phyloP scores from a whole-genome alignment of 2,113 vertebrate species.

The Furnarius figulus region DNA sequence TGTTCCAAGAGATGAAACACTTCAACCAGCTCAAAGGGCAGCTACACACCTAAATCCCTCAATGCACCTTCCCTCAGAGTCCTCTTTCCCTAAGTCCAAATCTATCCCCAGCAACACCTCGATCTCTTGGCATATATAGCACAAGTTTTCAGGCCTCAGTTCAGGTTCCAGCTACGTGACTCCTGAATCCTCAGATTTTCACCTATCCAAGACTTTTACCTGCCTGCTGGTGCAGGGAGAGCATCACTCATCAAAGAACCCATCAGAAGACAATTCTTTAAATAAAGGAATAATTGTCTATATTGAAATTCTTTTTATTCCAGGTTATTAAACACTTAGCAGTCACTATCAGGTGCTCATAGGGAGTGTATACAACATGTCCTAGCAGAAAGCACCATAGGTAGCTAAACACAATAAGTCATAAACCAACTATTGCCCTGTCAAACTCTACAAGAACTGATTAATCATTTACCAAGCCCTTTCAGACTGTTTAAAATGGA shows the following conservation, averaged over 20 bases:
- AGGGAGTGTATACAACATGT: background rate
- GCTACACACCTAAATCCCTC: background rate
- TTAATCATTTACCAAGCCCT: slow-evolving; percentile 26
- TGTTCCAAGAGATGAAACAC: background rate
- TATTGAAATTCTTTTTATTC: background rate
- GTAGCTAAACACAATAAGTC: background rate
- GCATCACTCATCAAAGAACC: background rate
- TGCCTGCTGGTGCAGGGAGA: background rate
- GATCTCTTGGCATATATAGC: background rate
- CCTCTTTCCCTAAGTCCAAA: background rate
- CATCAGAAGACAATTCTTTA: background rate
- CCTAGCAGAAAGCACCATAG: background rate
- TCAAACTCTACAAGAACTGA: background rate
- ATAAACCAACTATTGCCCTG: background rate
- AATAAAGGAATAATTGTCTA: background rate
- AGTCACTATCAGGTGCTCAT: background rate
- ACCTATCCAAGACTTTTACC: background rate
- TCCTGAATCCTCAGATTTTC: background rate
- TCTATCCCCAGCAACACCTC: background rate
- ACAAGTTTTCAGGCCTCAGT: background rate
- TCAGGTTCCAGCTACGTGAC: background rate
- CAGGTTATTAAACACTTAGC: background rate
- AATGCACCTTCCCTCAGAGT: background rate
- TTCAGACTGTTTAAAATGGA: background rate
- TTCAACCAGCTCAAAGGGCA: background rate